These are phyloP conservation scores for Octodonta nipae DNA, from an alignment of 2,888 invertebrate species.

Conservation along the genomic window DNA sequence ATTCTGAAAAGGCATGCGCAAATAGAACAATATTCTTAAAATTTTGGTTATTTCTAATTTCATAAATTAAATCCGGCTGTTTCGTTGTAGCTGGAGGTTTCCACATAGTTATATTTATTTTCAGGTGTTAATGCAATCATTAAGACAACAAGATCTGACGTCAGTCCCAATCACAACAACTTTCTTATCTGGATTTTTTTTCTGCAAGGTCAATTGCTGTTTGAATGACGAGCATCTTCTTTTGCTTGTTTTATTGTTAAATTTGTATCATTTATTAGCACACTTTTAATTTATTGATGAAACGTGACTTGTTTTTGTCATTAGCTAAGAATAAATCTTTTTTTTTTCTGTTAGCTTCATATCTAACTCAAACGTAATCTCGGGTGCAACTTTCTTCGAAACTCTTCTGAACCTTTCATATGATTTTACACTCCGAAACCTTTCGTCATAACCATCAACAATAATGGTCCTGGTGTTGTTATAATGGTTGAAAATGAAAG, in stretches of 20 bases:
- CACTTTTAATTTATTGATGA: constrained; percentile 1
- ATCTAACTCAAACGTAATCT: constrained; percentile 1
- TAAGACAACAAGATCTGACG: constrained; percentile 1
- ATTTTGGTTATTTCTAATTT: neutral
- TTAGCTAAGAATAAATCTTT: constrained; percentile 1
- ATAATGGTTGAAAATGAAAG: constrained; percentile 1
- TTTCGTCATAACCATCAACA: neutral
- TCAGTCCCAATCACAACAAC: neutral
- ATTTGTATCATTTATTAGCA: neutral
- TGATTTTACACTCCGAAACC: neutral
- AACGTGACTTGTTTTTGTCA: constrained; percentile 1
- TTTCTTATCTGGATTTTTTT: constrained; percentile 1
- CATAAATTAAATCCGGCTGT: constrained; percentile 1
- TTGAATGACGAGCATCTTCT: constrained; percentile 1
- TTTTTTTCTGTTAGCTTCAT: constrained; percentile 1
- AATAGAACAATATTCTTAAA: constrained; percentile 3
- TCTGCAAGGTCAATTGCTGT: neutral
- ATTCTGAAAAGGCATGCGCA: constrained; percentile 4
- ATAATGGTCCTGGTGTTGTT: neutral
- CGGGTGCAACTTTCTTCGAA: constrained; percentile 1
- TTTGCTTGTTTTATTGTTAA: constrained; percentile 1
- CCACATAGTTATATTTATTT: constrained; percentile 1
- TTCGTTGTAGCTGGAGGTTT: neutral
- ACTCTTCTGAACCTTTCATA: constrained; percentile 1
- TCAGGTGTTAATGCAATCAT: constrained; percentile 1